phyloP scores from a whole-genome alignment of 2,797 vertebrate genomes.

The Tragopan temminckii region DNA sequence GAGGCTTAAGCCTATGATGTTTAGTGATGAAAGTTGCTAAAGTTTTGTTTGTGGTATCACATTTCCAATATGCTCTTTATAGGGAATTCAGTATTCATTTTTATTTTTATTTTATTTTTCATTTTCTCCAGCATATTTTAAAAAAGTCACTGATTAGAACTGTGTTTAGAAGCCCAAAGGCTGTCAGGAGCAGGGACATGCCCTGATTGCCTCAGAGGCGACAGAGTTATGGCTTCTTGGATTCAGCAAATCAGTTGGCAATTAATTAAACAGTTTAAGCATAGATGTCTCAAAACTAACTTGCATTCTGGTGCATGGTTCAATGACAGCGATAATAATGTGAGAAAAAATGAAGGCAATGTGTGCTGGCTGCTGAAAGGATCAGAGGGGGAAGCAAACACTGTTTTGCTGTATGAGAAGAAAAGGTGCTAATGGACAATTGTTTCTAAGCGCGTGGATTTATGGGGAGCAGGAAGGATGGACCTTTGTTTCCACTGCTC shows the following conservation, averaged over 20 bases:
- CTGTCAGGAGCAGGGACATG: not conserved
- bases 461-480: not conserved
- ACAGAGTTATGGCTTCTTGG: not conserved
- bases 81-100: not conserved
- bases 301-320: not conserved
- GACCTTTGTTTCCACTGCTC: not conserved
- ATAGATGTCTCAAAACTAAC: not conserved
- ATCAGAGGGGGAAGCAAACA: not conserved
- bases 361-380: not conserved
- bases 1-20: not conserved
- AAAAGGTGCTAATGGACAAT: not conserved
- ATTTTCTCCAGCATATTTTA: not conserved
- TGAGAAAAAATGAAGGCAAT: not conserved
- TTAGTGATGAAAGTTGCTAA: not conserved
- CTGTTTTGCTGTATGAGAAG: not conserved
- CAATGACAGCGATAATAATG: not conserved
- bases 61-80: not conserved
- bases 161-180: not conserved
- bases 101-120: not conserved
- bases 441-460: not conserved
- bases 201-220: not conserved
- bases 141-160: not conserved
- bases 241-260: not conserved
- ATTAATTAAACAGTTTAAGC: not conserved
- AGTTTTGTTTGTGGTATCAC: not conserved